These are phyloP conservation scores for Mormyrus proboscirostris DNA, from an alignment of 2,797 vertebrate species.

Conservation along the genomic window DNA sequence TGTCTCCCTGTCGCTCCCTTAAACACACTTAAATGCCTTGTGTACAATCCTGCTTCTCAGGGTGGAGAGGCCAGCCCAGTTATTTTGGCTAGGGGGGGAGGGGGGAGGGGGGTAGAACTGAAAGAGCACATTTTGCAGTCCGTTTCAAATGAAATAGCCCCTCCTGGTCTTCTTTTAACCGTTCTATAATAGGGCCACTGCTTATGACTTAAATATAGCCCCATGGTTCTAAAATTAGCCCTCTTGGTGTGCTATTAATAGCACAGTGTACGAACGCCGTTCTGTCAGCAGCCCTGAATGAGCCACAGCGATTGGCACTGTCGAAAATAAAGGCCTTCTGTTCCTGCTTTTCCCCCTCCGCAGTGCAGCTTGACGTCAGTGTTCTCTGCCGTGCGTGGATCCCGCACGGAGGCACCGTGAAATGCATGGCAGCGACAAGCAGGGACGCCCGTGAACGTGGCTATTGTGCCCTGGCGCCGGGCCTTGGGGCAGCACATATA, in stretches of 20 bases:
- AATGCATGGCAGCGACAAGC: not conserved
- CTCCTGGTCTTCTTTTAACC: slow-evolving; percentile 28
- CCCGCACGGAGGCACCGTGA: slow-evolving; percentile 20
- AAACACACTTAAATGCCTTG: slow-evolving; percentile 1
- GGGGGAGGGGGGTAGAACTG: slow-evolving; percentile 24
- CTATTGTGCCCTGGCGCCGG: slow-evolving; percentile 36
- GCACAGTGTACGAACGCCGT: slow-evolving; percentile 29
- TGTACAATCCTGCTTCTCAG: not conserved
- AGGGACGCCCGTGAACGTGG: slow-evolving; percentile 32
- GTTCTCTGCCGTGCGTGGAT: slow-evolving; percentile 9
- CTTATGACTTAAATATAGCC: slow-evolving; percentile 43
- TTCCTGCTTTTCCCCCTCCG: slow-evolving; percentile 21
- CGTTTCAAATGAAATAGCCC: slow-evolving; percentile 15
- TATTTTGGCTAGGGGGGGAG: slow-evolving; percentile 19
- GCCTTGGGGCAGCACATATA: slow-evolving; percentile 29
- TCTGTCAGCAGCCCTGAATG: slow-evolving; percentile 35
- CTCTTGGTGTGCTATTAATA: slow-evolving; percentile 40
- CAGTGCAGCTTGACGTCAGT: slow-evolving; percentile 31
- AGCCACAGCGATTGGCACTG: slow-evolving; percentile 30
- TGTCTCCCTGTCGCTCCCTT: not conserved
- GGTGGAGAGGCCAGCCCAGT: not conserved
- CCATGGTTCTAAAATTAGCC: slow-evolving; percentile 41
- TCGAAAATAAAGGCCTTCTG: slow-evolving; percentile 41
- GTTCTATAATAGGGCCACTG: slow-evolving; percentile 38
- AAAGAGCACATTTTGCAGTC: slow-evolving; percentile 23